Evolutionary conservation across 2,113 vertebrate species (phyloP).

Genomic region (Tenebrosternarchus preto): DNA sequence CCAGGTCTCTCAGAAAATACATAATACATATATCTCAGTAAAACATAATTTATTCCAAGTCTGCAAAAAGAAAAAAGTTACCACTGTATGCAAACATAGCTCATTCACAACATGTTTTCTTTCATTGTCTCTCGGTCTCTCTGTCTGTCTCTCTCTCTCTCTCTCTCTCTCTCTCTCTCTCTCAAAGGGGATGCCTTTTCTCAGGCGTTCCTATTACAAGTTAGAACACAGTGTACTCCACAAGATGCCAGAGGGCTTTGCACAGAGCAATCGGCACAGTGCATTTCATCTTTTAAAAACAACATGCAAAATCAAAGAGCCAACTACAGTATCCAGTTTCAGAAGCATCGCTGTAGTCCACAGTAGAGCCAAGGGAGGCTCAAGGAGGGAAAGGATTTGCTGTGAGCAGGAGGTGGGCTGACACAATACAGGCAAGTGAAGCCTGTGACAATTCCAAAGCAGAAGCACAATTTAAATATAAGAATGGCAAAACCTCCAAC

Average conservation of each 20-base stretch:
- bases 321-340: conserved; percentile 18
- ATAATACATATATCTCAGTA: no score
- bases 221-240: conserved; percentile 19
- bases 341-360: conserved; percentile 16
- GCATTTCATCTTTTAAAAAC: conserved; percentile 32
- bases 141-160: no score
- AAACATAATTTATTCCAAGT: no score
- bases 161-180: background rate
- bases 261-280: conserved; percentile 22
- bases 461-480: conserved; percentile 50
- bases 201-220: conserved; percentile 16
- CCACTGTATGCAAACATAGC: background rate
- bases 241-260: conserved; percentile 5
- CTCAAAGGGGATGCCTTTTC: conserved; percentile 12
- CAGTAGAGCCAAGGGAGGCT: background rate
- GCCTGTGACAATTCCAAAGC: conserved; percentile 23
- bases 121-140: no score
- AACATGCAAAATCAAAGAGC: conserved; percentile 33
- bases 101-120: background rate
- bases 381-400: conserved; percentile 7
- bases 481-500: conserved; percentile 40
- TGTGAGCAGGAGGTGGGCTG: conserved; percentile 14
- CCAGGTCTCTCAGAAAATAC: no score
- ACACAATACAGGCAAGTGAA: conserved; percentile 34
- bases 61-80: no score